Percentiles rank a stretch among this genome's conserved stretches.
Evolutionary conservation across 2,113 vertebrate species (phyloP).

Genomic region (Megaptera novaeangliae): DNA sequence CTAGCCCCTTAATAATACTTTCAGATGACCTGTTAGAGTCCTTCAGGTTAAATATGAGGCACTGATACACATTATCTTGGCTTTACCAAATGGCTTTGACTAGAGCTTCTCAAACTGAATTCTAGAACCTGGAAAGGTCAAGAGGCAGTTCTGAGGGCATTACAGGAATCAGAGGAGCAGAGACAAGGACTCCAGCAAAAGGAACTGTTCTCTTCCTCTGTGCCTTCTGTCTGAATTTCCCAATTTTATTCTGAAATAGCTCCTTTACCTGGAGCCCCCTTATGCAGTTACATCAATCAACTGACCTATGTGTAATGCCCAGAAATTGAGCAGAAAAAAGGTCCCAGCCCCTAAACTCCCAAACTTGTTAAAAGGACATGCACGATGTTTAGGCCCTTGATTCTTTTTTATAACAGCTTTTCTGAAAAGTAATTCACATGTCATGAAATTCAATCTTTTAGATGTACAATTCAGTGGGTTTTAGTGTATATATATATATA

Average conservation of each 20-base stretch:
- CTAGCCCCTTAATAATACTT: background rate
- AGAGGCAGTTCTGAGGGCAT: background rate
- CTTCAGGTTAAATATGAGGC: conserved; percentile 5
- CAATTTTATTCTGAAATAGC: background rate
- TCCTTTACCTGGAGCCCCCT: background rate
- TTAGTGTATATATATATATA: background rate
- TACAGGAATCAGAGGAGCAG: background rate
- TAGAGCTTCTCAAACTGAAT: conserved; percentile 1
- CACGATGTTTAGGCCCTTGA: background rate
- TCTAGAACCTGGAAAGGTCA: background rate
- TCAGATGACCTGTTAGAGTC: background rate
- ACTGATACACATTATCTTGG: background rate
- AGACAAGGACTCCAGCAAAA: background rate
- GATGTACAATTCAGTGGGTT: background rate
- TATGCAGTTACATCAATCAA: background rate
- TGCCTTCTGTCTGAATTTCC: background rate
- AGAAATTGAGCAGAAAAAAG: background rate
- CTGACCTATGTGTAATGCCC: background rate
- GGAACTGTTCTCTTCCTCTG: background rate
- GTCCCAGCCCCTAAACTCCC: background rate
- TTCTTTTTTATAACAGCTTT: background rate
- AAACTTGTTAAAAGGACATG: background rate
- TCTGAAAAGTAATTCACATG: background rate
- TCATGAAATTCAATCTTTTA: background rate
- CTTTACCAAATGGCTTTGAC: background rate